Base-by-base conservation (phyloP, 2,888 invertebrate species). In the Cataglyphis altisquamis region DNA sequence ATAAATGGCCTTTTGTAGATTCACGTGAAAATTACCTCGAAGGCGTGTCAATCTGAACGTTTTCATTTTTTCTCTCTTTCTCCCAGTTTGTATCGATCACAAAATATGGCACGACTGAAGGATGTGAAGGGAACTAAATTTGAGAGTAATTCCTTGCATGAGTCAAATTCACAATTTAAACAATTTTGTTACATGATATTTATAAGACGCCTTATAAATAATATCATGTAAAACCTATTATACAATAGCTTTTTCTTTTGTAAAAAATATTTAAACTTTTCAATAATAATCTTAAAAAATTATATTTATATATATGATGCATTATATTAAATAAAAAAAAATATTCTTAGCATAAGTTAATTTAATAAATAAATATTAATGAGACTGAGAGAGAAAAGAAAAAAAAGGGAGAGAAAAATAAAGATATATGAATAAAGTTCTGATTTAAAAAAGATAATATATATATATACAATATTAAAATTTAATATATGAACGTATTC, bases 1-100 rank as follows among this genome's bases (percentile, higher is more conserved):
- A 83, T 90, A 88, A 88, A 90, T 90, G 84, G 88, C 88, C 73
- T 86, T 90, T 90, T 89, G 84, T 77, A 74, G 84, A 89, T 88
- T 89, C 75, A 88, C 78, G 74, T 81, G 64, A 85, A 86, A 89
- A 89, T 89, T 89, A 77, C 90, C 90, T 84, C 82, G 84, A 48
- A 70, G 67, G 62, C 73, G 84, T 88, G 25, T 84, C 84, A 83
- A 80, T 68, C n/a, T 12, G 32, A 48, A 55, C n/a, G 32, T 80
- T 70, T 41, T 25, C 41, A 52, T 68, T 74, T 48, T 66, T 21
- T 18, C 25, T 18, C 25, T 8, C 21, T 5, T 52, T 12, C 70
- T 78, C 39, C 67, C 84, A 83, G 77, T 88, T 88, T 88, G 62
- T 60, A 80, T 70, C 45, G 8, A 78, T 70, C 36, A 10, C 3